phyloP scores from a whole-genome alignment of 2,888 invertebrate genomes.

The Ophion ellenae region DNA sequence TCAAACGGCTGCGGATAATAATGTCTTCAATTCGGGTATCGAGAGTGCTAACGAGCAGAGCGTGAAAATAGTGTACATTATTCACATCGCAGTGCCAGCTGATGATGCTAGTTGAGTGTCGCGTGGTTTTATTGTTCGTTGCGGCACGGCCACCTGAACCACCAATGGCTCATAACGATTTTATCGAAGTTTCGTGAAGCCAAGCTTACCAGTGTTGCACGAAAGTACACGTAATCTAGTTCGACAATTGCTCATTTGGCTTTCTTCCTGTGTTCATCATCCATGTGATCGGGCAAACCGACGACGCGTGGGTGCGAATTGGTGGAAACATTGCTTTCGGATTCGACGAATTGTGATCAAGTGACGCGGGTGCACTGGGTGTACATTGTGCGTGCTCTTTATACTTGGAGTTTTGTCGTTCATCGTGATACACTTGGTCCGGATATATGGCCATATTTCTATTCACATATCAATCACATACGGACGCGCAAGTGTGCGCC shows the following conservation, averaged over 20 bases:
- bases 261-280: conserved; percentile 58
- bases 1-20: not conserved
- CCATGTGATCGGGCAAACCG: not conserved
- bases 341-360: conserved; percentile 45
- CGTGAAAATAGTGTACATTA: conserved; percentile 45
- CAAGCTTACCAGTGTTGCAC: not conserved
- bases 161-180: conserved; percentile 7
- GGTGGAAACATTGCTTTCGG: not conserved
- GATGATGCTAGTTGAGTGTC: conserved; percentile 35
- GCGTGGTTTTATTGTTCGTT: conserved; percentile 10
- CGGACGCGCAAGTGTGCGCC: not conserved
- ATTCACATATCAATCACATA: not conserved
- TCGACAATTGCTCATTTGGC: conserved; percentile 74
- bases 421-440: not conserved
- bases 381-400: conserved; percentile 18
- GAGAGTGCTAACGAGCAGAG: conserved; percentile 21
- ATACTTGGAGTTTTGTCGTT: conserved; percentile 21
- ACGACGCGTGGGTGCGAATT: not conserved
- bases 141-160: conserved; percentile 12
- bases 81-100: not conserved
- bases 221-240: conserved; percentile 24
- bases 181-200: conserved; percentile 6
- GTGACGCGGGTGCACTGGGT: not conserved
- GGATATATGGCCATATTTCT: not conserved
- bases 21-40: conserved; percentile 12